Evolutionary conservation across 2,113 vertebrate genomes (phyloP).

Genomic region (Pelodiscus sinensis): DNA sequence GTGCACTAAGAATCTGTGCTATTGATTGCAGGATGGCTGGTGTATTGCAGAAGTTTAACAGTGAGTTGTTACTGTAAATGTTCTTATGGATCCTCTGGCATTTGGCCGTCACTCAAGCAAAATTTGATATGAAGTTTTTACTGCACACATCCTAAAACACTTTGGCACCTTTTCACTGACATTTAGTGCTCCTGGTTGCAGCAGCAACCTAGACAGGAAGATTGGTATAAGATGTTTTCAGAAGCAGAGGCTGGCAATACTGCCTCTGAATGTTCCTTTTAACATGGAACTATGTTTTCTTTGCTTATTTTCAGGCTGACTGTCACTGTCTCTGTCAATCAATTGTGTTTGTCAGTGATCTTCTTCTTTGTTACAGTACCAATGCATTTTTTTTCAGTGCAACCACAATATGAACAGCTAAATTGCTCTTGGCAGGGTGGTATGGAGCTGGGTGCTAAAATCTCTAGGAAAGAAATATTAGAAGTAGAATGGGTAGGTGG

Average conservation of each 20-base stretch:
- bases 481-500: not conserved
- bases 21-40: not conserved
- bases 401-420: not conserved
- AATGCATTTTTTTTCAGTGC: not conserved
- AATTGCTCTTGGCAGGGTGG: not conserved
- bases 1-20: not conserved
- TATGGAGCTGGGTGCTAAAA: not conserved
- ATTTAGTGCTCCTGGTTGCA: not conserved
- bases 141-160: not conserved
- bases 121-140: not conserved
- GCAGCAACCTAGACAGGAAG: not conserved
- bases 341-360: not conserved
- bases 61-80: not conserved
- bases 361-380: not conserved
- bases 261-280: not conserved
- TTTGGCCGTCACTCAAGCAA: not conserved
- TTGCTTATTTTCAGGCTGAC: not conserved
- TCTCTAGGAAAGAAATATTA: accelerated
- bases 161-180: not conserved
- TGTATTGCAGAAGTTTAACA: not conserved
- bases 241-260: not conserved
- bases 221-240: not conserved
- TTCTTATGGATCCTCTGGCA: not conserved
- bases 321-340: not conserved
- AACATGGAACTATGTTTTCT: not conserved